Percentiles rank a stretch among this genome's conserved stretches.
Conservation (phyloP, 2,113 vertebrate genomes). For the Aix galericulata region DNA sequence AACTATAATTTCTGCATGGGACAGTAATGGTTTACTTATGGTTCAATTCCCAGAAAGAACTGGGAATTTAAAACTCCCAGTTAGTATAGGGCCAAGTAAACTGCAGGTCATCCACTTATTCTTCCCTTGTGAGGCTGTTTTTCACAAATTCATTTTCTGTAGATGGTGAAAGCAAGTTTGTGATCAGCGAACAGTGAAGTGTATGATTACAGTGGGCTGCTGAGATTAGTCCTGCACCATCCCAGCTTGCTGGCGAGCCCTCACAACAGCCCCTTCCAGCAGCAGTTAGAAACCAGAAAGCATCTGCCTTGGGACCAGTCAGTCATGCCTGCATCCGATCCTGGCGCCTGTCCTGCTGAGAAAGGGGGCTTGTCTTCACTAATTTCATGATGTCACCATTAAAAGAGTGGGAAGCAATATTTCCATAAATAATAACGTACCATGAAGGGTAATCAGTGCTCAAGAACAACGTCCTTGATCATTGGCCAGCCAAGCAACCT, state of each 20-base stretch:
- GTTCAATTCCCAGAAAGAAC: not conserved
- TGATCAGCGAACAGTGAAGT: not conserved
- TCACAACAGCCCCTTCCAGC: not conserved
- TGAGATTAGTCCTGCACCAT: not conserved
- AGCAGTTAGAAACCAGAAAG: slow-evolving; percentile 19
- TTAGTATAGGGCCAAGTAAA: not conserved
- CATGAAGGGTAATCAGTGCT: slow-evolving; percentile 16
- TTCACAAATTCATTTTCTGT: not conserved
- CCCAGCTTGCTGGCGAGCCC: not conserved
- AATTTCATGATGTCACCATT: slow-evolving; percentile 45
- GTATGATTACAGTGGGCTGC: not conserved
- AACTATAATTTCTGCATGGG: not conserved
- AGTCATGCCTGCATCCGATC: not conserved
- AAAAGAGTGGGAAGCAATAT: not conserved
- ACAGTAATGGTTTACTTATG: not conserved
- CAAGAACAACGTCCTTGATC: not conserved
- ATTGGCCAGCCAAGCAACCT: not conserved
- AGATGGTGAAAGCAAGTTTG: not conserved
- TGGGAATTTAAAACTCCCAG: not conserved
- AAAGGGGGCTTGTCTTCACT: slow-evolving; percentile 34
- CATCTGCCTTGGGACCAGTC: slow-evolving; percentile 26
- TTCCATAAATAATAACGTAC: not conserved
- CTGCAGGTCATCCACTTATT: not conserved
- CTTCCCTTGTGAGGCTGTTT: not conserved
- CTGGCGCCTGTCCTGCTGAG: slow-evolving; percentile 47